A percentile compares a stretch with the other conserved stretches of the same genome.
phyloP scores from a whole-genome alignment of 1,140 invertebrate genomes.

The Chironomus striatipennis region DNA sequence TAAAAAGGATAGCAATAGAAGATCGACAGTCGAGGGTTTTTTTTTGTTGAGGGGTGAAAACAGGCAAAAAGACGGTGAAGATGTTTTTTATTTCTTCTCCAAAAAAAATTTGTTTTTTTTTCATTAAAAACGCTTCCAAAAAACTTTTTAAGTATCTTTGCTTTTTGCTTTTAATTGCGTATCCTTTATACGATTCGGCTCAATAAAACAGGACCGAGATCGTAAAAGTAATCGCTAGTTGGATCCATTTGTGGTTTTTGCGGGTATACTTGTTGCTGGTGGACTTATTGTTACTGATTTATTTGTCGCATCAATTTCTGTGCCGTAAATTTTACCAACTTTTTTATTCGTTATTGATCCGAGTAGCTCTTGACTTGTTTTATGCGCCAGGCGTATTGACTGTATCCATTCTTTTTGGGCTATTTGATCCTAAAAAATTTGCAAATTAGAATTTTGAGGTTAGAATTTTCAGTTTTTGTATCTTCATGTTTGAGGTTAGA shows the following conservation, averaged over 20 bases:
- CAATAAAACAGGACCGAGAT: constrained; percentile 27
- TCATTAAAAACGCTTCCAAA: background rate
- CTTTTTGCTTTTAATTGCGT: constrained; percentile 25
- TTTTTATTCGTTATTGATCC: constrained; percentile 86
- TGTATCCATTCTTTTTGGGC: constrained; percentile 91
- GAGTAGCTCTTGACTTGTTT: constrained; percentile 83
- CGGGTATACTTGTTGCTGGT: constrained; percentile 33
- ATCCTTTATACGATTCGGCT: constrained; percentile 27
- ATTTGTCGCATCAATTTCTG: constrained; percentile 41
- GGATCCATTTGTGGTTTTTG: constrained; percentile 37
- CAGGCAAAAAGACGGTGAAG: background rate
- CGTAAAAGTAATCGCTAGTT: constrained; percentile 32
- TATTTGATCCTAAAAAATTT: constrained; percentile 74
- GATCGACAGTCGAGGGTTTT: too few species aligned
- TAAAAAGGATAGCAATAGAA: too few species aligned
- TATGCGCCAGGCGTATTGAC: constrained; percentile 82
- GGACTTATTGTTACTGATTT: constrained; percentile 33
- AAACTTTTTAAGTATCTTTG: constrained; percentile 26
- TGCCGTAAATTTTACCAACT: constrained; percentile 93
- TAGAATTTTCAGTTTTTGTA: too few species aligned
- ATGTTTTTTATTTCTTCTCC: too few species aligned
- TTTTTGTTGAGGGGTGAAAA: too few species aligned
- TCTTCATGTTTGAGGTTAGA: constrained; percentile 23
- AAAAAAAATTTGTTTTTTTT: too few species aligned
- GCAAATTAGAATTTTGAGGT: background rate